phyloP scores from a whole-genome alignment of 2,888 invertebrate genomes.

The Coremacera marginata region DNA sequence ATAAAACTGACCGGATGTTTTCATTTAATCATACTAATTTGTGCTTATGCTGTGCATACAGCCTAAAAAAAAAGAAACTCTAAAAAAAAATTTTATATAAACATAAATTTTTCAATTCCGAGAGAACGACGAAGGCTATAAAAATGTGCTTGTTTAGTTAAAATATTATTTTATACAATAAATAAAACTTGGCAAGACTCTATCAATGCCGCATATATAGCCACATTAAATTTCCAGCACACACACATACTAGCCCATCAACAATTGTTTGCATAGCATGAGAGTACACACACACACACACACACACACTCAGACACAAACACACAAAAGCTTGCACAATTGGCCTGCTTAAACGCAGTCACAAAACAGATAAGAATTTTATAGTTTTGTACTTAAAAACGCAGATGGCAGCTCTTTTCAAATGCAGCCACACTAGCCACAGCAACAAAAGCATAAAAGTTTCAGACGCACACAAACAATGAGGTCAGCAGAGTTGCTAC shows the following conservation, averaged over 20 bases:
- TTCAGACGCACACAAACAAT: not conserved
- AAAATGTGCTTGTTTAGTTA: too few species aligned
- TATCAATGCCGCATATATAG: not conserved
- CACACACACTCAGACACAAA: not conserved
- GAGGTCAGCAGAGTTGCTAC: not conserved
- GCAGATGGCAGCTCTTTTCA: slow-evolving; percentile 32
- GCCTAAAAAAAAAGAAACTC: too few species aligned
- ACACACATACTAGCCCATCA: not conserved
- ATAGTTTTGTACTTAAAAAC: slow-evolving; percentile 20
- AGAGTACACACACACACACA: not conserved
- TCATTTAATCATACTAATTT: too few species aligned
- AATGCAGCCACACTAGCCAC: not conserved
- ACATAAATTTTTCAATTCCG: too few species aligned
- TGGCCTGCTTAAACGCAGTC: not conserved
- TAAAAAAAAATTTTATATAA: too few species aligned
- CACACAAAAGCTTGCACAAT: not conserved
- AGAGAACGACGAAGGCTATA: too few species aligned
- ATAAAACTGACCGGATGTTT: too few species aligned
- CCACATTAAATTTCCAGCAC: not conserved
- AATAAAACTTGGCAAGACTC: not conserved
- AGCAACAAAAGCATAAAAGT: not conserved
- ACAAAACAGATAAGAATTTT: not conserved
- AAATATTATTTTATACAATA: too few species aligned
- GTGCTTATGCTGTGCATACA: too few species aligned
- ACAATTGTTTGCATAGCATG: not conserved